A percentile compares a stretch with the other conserved stretches of the same genome.
These are phyloP conservation scores for Salvelinus sp. DNA, from an alignment of 2,113 vertebrate genomes.

Conservation along the genomic window DNA sequence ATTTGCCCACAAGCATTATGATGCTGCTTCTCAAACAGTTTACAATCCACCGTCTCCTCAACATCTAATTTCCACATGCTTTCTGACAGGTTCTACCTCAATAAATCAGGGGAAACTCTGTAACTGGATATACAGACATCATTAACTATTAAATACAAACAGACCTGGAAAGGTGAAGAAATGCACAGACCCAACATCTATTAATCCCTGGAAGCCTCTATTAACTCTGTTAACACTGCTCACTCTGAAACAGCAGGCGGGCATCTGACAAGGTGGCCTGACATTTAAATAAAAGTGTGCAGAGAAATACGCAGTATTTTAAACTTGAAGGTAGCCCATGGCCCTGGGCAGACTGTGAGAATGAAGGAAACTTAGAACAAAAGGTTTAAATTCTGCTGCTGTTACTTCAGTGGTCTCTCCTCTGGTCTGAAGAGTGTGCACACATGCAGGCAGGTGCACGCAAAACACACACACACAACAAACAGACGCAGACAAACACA, in stretches of 20 bases:
- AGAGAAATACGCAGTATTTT: background rate
- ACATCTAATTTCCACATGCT: too few species aligned
- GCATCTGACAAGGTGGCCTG: slow-evolving; percentile 25
- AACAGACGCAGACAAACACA: slow-evolving; percentile 25
- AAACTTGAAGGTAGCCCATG: slow-evolving; percentile 42
- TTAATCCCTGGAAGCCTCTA: background rate
- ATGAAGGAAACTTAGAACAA: background rate
- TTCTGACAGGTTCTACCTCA: too few species aligned
- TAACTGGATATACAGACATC: too few species aligned
- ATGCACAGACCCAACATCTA: background rate
- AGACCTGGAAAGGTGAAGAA: background rate
- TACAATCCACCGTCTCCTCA: too few species aligned
- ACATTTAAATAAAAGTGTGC: slow-evolving; percentile 60
- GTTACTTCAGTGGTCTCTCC: slow-evolving; percentile 25
- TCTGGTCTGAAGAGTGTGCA: background rate
- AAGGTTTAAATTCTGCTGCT: slow-evolving; percentile 21
- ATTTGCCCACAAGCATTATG: background rate
- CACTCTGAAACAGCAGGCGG: too few species aligned
- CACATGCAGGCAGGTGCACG: background rate
- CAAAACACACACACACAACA: slow-evolving; percentile 6
- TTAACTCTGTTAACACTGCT: background rate
- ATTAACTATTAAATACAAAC: too few species aligned
- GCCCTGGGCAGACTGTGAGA: background rate
- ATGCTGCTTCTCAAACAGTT: background rate
- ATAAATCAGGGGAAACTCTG: too few species aligned